Percentiles rank a stretch among this genome's conserved stretches.
These are phyloP conservation scores for Chaetorhynchus papuensis DNA, from an alignment of 2,113 vertebrate genomes.

Conservation along the genomic window DNA sequence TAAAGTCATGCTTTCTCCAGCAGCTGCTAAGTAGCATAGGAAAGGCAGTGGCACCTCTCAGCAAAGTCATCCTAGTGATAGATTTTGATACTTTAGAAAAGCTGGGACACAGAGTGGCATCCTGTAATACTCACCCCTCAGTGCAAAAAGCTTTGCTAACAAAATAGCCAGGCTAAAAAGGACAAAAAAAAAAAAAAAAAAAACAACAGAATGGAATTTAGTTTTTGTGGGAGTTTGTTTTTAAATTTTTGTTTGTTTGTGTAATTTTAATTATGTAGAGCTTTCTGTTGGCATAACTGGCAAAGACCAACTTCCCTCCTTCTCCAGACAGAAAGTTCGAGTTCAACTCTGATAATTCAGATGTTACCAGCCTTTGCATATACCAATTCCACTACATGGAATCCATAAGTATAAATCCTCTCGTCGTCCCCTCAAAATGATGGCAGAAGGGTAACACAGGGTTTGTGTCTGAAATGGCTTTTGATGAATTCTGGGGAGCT, in stretches of 20 bases:
- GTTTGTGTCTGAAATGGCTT: background rate
- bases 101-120: background rate
- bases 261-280: background rate
- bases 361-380: background rate
- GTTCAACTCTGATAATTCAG: background rate
- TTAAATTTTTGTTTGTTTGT: background rate
- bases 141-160: background rate
- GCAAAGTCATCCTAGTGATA: background rate
- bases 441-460: background rate
- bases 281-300: background rate
- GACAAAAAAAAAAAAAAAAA: background rate
- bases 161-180: background rate
- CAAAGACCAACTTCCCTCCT: background rate
- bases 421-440: background rate
- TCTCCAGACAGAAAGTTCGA: background rate
- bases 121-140: background rate
- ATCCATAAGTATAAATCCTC: background rate
- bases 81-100: background rate
- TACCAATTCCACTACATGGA: background rate
- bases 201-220: background rate
- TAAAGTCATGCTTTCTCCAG: background rate
- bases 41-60: background rate
- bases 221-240: background rate
- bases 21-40: background rate
- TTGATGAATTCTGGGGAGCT: background rate